Conservation (phyloP, 2,888 invertebrate species). For the Sinodicranocentrus sp. region DNA sequence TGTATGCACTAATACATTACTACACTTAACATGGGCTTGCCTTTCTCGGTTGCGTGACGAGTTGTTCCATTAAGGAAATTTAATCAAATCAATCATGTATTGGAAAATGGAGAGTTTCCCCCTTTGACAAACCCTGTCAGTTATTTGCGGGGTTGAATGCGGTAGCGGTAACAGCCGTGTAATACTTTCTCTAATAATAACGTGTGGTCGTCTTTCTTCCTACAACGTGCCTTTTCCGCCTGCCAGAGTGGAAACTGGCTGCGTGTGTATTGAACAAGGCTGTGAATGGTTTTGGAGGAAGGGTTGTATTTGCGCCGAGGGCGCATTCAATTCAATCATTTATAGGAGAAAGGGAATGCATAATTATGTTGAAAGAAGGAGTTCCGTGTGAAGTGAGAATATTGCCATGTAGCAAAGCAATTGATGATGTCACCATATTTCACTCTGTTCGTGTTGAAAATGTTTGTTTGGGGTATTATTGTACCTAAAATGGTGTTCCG, state of each 20-base stretch:
- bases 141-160: slow-evolving; percentile 3
- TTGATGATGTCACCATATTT: too few species aligned
- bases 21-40: background rate
- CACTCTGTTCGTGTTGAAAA: too few species aligned
- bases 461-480: too few species aligned
- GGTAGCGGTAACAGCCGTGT: slow-evolving; percentile 13
- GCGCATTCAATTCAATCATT: background rate
- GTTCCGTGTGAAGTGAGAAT: background rate
- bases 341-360: background rate
- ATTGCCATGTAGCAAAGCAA: too few species aligned
- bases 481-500: too few species aligned
- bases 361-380: background rate
- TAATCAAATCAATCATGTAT: slow-evolving; percentile 61
- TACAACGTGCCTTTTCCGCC: background rate
- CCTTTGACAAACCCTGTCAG: slow-evolving; percentile 41
- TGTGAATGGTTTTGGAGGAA: too few species aligned
- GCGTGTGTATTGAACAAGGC: too few species aligned
- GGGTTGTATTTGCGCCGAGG: too few species aligned
- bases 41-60: slow-evolving; percentile 41
- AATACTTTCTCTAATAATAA: slow-evolving; percentile 2
- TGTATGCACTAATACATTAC: too few species aligned
- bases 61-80: slow-evolving; percentile 53
- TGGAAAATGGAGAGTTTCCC: slow-evolving; percentile 38
- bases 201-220: background rate
- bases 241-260: background rate